Evolutionary conservation across 2,113 vertebrate genomes (phyloP).

Genomic region (Lampris incognitus): DNA sequence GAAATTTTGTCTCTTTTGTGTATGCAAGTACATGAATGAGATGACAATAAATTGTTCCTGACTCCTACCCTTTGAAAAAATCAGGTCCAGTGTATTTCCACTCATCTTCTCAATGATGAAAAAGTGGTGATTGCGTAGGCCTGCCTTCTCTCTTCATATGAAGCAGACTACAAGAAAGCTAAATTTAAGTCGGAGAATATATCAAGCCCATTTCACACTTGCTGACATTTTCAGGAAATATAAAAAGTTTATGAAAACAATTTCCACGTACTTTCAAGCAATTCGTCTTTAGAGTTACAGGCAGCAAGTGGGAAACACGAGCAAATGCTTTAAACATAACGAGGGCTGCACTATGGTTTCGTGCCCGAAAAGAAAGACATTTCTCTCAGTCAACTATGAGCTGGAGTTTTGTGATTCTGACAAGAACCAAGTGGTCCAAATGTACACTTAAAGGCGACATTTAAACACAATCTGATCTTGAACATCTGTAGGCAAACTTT

Average conservation of each 20-base stretch:
- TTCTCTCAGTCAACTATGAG: slow-evolving; percentile 28
- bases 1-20: too few species aligned
- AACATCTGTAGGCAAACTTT: slow-evolving; percentile 3
- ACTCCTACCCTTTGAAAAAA: too few species aligned
- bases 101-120: slow-evolving; percentile 11
- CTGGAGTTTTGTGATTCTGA: slow-evolving; percentile 6
- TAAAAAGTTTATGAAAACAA: background rate
- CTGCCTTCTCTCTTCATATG: background rate
- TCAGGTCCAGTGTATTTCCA: too few species aligned
- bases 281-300: slow-evolving; percentile 32
- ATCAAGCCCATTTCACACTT: slow-evolving; percentile 22
- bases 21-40: too few species aligned
- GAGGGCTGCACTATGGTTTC: background rate
- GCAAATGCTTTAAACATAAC: background rate
- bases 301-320: slow-evolving; percentile 13
- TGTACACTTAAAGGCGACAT: background rate
- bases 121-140: background rate
- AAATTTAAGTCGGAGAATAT: background rate
- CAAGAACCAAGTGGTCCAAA: slow-evolving; percentile 4
- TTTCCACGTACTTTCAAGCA: slow-evolving; percentile 38
- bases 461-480: slow-evolving; percentile 20
- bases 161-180: slow-evolving; percentile 18
- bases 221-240: background rate
- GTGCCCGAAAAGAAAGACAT: background rate
- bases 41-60: too few species aligned